Evolutionary conservation across 2,113 vertebrate genomes (phyloP), one percentile per base, ranked within the genome.

Genomic region (Chionodraco myersi): DNA sequence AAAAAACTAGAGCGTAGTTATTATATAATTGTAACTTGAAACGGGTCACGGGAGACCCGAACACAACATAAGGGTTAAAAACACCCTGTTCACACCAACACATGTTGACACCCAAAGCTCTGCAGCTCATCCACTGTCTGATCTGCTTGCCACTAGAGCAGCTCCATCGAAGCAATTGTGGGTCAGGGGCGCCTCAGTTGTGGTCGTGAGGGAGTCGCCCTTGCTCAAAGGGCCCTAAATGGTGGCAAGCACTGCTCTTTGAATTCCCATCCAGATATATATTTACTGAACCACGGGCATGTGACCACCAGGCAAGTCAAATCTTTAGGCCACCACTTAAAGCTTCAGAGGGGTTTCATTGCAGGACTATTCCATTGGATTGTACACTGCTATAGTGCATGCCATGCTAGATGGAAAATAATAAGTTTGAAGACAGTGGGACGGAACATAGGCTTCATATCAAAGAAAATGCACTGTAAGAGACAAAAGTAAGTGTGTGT

Each of bases 131-230:
- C 71, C 71, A 52, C 77, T 48, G 74, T 58, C 65, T 67, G 70
- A 78, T 78, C 74, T 75, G 51, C 41, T 57, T 34, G 9, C 63
- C 58, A 61, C 59, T 52, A 9, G 74, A 30, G 68, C 60, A 13
- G 54, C 72, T 59, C 60, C 36, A 30, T 23, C 15, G 73, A 9
- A 75, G 75, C 51, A 57, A 41, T 7, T 52, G 16, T 30, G 30
- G 62, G 51, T 47, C 52, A 14, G 21, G 56, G 53, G 36, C 34
- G n/a, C 16, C 13, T 81, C 58, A 6, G 71, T 67, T 83, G 66
- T 75, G 70, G 70, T 69, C 13, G 23, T 23, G 57, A 78, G 65
- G 73, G 70, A 75, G 79, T 36, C 58, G 48, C 14, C 14, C 45
- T 30, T 52, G 36, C 61, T 54, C 21, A 30, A 54, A 61, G 47